Percentiles rank a stretch among this genome's conserved stretches.
Conservation (phyloP, 2,797 vertebrate genomes). For the Alfaro cultratus region DNA sequence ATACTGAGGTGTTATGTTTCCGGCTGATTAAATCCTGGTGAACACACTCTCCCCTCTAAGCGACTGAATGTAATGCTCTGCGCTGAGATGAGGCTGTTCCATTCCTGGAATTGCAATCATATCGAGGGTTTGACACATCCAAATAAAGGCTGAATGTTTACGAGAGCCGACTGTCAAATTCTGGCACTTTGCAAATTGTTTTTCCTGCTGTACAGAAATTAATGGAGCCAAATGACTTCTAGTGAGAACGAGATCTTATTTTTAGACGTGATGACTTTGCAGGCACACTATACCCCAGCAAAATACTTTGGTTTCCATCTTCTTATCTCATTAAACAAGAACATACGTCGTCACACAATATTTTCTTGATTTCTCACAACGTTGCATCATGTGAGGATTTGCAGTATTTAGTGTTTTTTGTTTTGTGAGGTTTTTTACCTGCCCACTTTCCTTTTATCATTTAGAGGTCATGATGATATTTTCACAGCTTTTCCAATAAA, state of each 20-base stretch:
- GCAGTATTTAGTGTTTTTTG: not conserved
- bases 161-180: conserved; percentile 19
- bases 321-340: not conserved
- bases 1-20: conserved; percentile 28
- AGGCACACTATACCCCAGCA: not conserved
- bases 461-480: not conserved
- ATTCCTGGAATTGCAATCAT: conserved; percentile 32
- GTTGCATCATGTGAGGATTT: not conserved
- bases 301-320: not conserved
- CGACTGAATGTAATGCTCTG: conserved; percentile 36
- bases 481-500: not conserved
- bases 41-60: not conserved
- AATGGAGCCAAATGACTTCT: conserved; percentile 21
- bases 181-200: conserved; percentile 23
- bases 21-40: conserved; percentile 31
- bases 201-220: conserved; percentile 17
- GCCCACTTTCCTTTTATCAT: not conserved
- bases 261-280: conserved; percentile 18
- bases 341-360: not conserved
- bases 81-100: conserved; percentile 46
- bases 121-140: conserved; percentile 30
- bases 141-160: conserved; percentile 37
- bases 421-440: not conserved
- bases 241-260: not conserved
- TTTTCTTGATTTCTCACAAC: not conserved